Evolutionary conservation across 2,888 invertebrate genomes (phyloP).

Genomic region (Nomada hirtipes): DNA sequence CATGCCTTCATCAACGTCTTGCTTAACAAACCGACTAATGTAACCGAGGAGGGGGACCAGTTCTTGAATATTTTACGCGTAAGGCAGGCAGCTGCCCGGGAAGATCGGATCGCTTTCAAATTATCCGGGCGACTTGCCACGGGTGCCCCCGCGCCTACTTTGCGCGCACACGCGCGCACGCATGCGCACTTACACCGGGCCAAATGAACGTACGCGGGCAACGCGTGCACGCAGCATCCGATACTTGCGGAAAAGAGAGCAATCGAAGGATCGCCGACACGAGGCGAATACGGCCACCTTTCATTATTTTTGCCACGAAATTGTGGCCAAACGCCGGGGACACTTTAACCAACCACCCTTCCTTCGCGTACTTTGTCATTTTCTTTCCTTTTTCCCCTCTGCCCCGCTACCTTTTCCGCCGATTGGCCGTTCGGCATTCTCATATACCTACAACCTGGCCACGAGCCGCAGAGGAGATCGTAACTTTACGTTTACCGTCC

Average conservation of each 20-base stretch:
- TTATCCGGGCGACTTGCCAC: constrained; percentile 83
- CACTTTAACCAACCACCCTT: constrained; percentile 33
- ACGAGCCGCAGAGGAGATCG: not conserved
- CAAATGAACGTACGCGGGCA: constrained; percentile 3
- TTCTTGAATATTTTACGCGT: constrained; percentile 83
- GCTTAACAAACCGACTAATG: constrained; percentile 75
- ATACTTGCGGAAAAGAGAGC: constrained; percentile 48
- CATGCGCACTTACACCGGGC: constrained; percentile 29
- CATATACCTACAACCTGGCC: not conserved
- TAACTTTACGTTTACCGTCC: constrained; percentile 9
- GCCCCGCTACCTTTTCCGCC: not conserved
- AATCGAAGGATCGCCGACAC: constrained; percentile 24
- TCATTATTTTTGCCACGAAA: constrained; percentile 71
- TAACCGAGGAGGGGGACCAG: constrained; percentile 69
- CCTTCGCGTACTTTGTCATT: constrained; percentile 13
- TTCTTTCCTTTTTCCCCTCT: constrained; percentile 14
- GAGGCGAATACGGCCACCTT: constrained; percentile 62
- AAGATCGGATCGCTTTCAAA: constrained; percentile 84
- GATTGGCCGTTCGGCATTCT: not conserved
- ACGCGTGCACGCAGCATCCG: constrained; percentile 30
- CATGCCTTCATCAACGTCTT: constrained; percentile 69
- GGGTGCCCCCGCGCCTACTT: constrained; percentile 73
- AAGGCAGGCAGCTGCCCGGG: constrained; percentile 82
- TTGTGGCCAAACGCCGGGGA: constrained; percentile 42
- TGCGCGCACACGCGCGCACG: constrained; percentile 46